Evolutionary conservation across 2,797 vertebrate species (phyloP), one percentile per base, ranked within the genome.

Genomic region (Cichlasoma orientale): DNA sequence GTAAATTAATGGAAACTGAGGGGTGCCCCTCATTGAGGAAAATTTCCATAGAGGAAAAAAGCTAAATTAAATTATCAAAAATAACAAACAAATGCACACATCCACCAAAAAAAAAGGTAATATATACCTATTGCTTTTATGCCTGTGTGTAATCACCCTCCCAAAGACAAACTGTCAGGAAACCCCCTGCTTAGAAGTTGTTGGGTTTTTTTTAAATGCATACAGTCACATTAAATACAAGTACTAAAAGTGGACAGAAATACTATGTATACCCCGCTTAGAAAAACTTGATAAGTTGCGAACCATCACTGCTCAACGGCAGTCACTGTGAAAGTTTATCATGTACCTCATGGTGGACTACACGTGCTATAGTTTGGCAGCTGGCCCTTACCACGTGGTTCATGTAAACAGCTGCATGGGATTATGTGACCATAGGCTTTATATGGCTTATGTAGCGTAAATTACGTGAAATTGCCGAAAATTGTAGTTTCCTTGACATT

Each of bases 321-420:
- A 18, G 16, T 19, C 18, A 50, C 47, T 50, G 18, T 19, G 19
- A 50, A 50, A 19, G 18, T 68, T 16, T 68, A 68, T 10, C 18
- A 9, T 68, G 25, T 50, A 27, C 41, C 61, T 68, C 16, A 44
- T 50, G 44, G 63, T 68, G 44, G 44, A 50, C 63, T 70, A 57
- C 83, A 75, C 14, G 83, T 82, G 81, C 61, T 56, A 88, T 55
- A 74, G 29, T 36, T 74, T 50, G 78, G 77, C 82, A 86, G 71
- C 70, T 78, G 71, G 41, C 55, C 13, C 52, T 21, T n/a, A 87
- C 80, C 92, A 93, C 90, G 91, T 94, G 92, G 57, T 54, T 57
- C 5, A 78, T n/a, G 57, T 71, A 83, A 91, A 92, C 90, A 90
- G 89, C 89, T 86, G 87, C 77, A 50, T 44, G 70, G 8, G 8